phyloP scores from a whole-genome alignment of 2,888 invertebrate genomes.

The Celastrina argiolus region DNA sequence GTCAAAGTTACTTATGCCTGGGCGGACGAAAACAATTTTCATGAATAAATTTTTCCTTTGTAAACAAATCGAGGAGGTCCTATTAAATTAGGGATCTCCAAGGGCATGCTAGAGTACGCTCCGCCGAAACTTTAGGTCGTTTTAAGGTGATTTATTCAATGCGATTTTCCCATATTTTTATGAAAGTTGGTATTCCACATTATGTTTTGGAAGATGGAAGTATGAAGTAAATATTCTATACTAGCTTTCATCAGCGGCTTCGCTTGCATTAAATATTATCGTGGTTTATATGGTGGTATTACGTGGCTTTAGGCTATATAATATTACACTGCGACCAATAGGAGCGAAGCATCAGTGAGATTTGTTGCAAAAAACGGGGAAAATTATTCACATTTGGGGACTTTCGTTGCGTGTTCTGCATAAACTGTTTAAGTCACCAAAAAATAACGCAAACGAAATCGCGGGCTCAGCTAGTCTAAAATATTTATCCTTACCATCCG shows the following conservation, averaged over 20 bases:
- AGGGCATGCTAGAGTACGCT: constrained; percentile 29
- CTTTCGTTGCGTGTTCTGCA: no score
- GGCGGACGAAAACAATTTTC: constrained; percentile 71
- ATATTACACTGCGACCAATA: no score
- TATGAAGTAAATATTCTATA: background rate
- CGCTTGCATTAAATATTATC: no score
- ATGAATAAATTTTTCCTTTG: constrained; percentile 77
- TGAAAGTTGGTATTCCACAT: background rate
- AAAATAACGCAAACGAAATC: no score
- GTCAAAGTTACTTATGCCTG: constrained; percentile 50
- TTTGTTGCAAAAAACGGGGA: no score
- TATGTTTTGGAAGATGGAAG: background rate
- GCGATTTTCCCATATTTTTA: constrained; percentile 15
- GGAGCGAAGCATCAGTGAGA: no score
- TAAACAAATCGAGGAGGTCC: constrained; percentile 71
- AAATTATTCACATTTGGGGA: no score
- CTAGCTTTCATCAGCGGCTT: background rate
- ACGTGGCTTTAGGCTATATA: no score
- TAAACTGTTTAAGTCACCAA: no score
- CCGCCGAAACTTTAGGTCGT: background rate
- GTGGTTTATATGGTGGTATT: no score
- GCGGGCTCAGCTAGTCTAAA: no score
- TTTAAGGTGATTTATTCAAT: constrained; percentile 23
- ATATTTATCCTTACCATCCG: no score
- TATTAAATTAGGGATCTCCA: constrained; percentile 69